phyloP scores from a whole-genome alignment of 1,140 invertebrate genomes.

The Leptestheria dahalacensis region DNA sequence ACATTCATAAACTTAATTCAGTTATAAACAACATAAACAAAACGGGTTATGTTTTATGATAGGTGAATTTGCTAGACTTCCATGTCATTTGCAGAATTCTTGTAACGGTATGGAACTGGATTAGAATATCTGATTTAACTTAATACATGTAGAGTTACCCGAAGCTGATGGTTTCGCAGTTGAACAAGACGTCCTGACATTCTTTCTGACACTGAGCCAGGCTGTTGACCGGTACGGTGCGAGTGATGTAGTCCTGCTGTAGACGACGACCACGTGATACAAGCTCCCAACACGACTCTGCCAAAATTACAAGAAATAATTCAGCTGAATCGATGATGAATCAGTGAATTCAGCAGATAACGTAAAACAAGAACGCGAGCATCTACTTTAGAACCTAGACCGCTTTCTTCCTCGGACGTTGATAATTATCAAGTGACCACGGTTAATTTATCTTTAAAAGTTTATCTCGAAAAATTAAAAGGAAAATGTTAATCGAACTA shows the following conservation, averaged over 20 bases:
- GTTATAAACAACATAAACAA: background rate
- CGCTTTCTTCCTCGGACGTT: too few relatives aligned
- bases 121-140: background rate
- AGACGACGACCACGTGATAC: slow-evolving; percentile 5
- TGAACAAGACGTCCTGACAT: slow-evolving; percentile 14
- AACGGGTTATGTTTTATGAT: background rate
- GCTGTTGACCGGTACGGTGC: background rate
- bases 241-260: slow-evolving; percentile 4
- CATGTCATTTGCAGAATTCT: background rate
- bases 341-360: too few relatives aligned
- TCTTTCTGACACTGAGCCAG: slow-evolving; percentile 9
- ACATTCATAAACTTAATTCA: too few relatives aligned
- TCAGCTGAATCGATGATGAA: too few relatives aligned
- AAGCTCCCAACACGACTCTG: slow-evolving; percentile 12
- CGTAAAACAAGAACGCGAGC: too few relatives aligned
- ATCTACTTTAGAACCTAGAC: too few relatives aligned
- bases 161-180: slow-evolving; percentile 14
- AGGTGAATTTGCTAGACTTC: background rate
- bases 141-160: slow-evolving; percentile 7
- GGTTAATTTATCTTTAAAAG: too few relatives aligned
- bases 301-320: background rate
- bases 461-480: too few relatives aligned
- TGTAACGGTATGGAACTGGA: background rate
- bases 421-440: too few relatives aligned
- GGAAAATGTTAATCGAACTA: too few relatives aligned